Evolutionary conservation across 30 jellyfish, hydroid and myxozoan genomes (phyloP), one percentile per base, ranked within the genome.

Genomic region (Rhopilema esculentum): DNA sequence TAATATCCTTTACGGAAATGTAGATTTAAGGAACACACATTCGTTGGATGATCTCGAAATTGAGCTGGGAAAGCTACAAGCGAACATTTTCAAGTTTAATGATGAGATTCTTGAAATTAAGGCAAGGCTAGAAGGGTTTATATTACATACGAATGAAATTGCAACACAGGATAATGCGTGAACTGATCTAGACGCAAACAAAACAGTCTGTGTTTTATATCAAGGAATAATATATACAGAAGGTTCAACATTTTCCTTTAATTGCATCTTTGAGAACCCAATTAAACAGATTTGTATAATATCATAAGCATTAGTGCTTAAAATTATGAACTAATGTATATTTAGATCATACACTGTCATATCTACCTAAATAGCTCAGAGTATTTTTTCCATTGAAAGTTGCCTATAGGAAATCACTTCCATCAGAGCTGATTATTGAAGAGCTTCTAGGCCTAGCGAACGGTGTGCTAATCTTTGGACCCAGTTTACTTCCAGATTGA

Each of bases 1-100:
- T 52, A 31, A 65, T 19, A 27, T 12, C 1, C 31, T 27, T 1
- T 48, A 52, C 32, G 22, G 1, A n/a, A 23, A 66, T 7, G 29
- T 81, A 50, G 69, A 66, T 29, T 64, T 67, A 23, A 18, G 50
- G 27, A 68, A 65, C 69, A 29, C 65, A 9, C 66, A 16, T n/a
- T 62, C 79, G 9, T 51, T 66, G 27, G 32, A 40, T 81, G 91
- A 72, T 8, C 20, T 81, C 16, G 78, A 81, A 81, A 24, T 4
- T 65, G 92, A 84, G 30, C 29, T 84, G 72, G 63, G 32, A 7
- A 84, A 84, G 28, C 51, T 84, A 16, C 49, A 40, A 21, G 49
- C 18, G 15, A 84, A 84, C 53, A 72, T 84, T 31, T 23, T 33
- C 16, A 32, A n/a, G 53, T 31, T 49, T 27, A 71, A 53, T n/a